Evolutionary conservation across 2,797 vertebrate genomes (phyloP).

Genomic region (Amphiprion clarkii): DNA sequence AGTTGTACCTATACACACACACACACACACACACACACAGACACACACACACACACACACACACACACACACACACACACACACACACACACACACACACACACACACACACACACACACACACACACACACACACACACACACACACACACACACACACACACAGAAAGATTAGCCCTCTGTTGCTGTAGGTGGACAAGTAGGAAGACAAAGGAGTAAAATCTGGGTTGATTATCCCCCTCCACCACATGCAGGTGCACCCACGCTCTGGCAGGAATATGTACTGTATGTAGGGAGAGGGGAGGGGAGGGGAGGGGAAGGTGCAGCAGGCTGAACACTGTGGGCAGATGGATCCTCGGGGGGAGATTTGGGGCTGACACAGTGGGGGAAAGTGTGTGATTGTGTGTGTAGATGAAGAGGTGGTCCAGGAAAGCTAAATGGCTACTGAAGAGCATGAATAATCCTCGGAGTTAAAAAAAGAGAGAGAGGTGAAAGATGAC

Average conservation of each 20-base stretch:
- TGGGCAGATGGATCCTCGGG: constrained; percentile 74
- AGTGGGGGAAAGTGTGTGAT: constrained; percentile 41
- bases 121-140: constrained; percentile 1
- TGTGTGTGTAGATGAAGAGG: constrained; percentile 37
- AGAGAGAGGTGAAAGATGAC: too few species aligned
- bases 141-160: background rate
- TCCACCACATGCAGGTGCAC: constrained; percentile 32
- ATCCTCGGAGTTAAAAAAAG: constrained; percentile 5
- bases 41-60: constrained; percentile 1
- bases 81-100: constrained; percentile 1
- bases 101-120: background rate
- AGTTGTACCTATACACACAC: constrained; percentile 9
- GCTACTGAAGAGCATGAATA: constrained; percentile 28
- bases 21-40: background rate
- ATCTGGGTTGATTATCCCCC: constrained; percentile 54
- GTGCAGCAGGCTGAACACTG: constrained; percentile 49
- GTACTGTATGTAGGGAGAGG: constrained; percentile 35
- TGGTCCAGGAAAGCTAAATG: constrained; percentile 56
- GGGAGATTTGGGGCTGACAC: constrained; percentile 62
- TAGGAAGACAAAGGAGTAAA: constrained; percentile 55
- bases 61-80: constrained; percentile 1
- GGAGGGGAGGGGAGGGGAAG: constrained; percentile 41
- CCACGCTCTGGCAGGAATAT: constrained; percentile 51
- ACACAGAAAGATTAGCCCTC: constrained; percentile 11
- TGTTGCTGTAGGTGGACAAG: constrained; percentile 68